phyloP scores from a whole-genome alignment of 1,140 invertebrate species.

The Bradynema listronoti region DNA sequence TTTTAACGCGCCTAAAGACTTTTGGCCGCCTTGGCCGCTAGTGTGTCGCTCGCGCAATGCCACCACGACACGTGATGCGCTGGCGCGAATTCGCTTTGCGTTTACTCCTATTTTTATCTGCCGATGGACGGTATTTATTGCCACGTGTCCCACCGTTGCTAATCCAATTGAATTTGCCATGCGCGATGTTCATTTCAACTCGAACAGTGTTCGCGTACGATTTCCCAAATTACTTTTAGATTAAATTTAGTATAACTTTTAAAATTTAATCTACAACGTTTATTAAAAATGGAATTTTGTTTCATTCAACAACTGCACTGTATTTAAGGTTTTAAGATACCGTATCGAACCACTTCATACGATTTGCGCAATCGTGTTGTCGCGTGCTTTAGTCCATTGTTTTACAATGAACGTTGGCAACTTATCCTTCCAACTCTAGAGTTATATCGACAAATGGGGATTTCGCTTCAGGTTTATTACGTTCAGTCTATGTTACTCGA shows the following conservation, averaged over 20 bases:
- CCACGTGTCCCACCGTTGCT: constrained; percentile 36
- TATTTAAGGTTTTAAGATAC: constrained; percentile 29
- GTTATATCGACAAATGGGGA: constrained; percentile 51
- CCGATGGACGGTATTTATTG: constrained; percentile 41
- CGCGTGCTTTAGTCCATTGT: constrained; percentile 49
- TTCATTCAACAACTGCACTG: constrained; percentile 19
- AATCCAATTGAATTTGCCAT: constrained; percentile 22
- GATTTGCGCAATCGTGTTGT: constrained; percentile 34
- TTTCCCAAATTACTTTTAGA: no score
- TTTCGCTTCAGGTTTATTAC: constrained; percentile 51
- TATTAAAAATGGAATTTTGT: no score
- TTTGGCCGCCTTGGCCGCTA: constrained; percentile 45
- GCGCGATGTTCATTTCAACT: constrained; percentile 22
- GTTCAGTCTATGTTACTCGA: constrained; percentile 53
- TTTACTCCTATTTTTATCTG: constrained; percentile 44
- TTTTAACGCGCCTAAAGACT: constrained; percentile 46
- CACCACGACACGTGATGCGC: constrained; percentile 12
- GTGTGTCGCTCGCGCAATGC: constrained; percentile 31
- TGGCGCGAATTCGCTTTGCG: constrained; percentile 31
- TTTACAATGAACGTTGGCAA: constrained; percentile 55
- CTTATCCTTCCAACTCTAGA: constrained; percentile 46
- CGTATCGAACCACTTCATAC: constrained; percentile 28
- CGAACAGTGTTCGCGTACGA: constrained; percentile 25
- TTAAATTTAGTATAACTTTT: no score
- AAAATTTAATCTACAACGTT: no score